A percentile compares a stretch with the other conserved stretches of the same genome.
Evolutionary conservation across 2,113 vertebrate species (phyloP).

Genomic region (Semnornis frantzii): DNA sequence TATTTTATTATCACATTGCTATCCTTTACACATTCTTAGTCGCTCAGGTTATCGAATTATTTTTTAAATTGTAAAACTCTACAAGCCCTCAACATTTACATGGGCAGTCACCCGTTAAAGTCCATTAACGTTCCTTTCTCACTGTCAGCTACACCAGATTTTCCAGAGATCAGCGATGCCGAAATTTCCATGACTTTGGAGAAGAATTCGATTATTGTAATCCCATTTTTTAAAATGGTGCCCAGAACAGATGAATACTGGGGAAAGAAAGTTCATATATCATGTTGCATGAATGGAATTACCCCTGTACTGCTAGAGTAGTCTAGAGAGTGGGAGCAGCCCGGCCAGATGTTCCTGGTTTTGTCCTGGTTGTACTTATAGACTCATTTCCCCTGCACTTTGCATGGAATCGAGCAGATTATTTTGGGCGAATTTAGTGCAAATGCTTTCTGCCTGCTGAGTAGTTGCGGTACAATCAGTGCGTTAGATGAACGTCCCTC

Average conservation of each 20-base stretch:
- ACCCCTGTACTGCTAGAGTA: no score
- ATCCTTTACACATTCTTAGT: no score
- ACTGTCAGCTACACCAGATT: neutral
- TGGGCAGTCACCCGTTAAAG: neutral
- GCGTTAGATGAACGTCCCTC: neutral
- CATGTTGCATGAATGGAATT: no score
- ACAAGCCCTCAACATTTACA: neutral
- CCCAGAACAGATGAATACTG: no score
- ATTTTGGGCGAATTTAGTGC: no score
- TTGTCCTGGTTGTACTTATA: neutral
- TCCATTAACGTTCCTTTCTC: neutral
- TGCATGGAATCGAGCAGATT: neutral
- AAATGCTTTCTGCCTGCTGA: neutral
- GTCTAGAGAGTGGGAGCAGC: no score
- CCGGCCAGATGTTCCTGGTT: no score
- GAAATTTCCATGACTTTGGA: neutral
- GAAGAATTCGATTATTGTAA: no score
- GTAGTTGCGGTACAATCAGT: neutral
- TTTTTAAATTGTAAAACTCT: neutral
- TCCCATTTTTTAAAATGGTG: no score
- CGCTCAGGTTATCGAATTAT: no score
- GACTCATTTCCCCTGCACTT: neutral
- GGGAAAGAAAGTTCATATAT: no score
- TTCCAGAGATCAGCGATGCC: neutral
- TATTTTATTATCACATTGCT: neutral